phyloP scores from a whole-genome alignment of 2,113 vertebrate genomes.

The Phylloscopus whistleri region DNA sequence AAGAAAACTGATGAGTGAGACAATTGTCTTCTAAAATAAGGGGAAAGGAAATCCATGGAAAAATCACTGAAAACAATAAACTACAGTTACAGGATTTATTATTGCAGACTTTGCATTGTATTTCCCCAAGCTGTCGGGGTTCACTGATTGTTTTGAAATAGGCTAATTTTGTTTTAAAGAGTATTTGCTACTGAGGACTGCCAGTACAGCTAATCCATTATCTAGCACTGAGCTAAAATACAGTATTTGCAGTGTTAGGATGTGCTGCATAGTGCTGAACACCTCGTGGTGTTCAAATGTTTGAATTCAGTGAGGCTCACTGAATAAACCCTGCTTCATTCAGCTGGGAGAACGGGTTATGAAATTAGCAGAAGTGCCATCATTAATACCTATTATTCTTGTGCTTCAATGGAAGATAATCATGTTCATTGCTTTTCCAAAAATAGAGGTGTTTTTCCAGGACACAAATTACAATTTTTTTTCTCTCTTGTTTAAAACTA shows the following conservation, averaged over 20 bases:
- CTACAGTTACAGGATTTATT: not conserved
- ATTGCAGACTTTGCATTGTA: not conserved
- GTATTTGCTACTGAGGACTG: not conserved
- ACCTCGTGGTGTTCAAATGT: not conserved
- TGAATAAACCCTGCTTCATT: not conserved
- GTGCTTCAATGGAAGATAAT: not conserved
- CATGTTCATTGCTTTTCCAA: not conserved
- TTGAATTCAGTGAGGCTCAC: not conserved
- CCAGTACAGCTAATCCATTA: not conserved
- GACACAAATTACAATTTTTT: not conserved
- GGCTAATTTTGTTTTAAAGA: conserved; percentile 8
- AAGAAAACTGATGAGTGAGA: not conserved
- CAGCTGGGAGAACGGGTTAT: not conserved
- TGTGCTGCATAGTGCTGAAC: not conserved
- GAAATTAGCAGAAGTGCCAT: conserved; percentile 31
- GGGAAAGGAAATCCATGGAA: not conserved
- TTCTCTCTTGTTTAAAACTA: not conserved
- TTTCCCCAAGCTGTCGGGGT: not conserved
- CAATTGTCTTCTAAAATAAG: not conserved
- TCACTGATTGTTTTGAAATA: not conserved
- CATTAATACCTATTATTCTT: conserved; percentile 23
- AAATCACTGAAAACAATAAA: not conserved
- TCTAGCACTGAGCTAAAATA: not conserved
- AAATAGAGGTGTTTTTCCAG: not conserved
- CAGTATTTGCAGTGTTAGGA: not conserved